These are phyloP conservation scores for Sturnira hondurensis DNA, from an alignment of 2,113 vertebrate species.

Conservation along the genomic window DNA sequence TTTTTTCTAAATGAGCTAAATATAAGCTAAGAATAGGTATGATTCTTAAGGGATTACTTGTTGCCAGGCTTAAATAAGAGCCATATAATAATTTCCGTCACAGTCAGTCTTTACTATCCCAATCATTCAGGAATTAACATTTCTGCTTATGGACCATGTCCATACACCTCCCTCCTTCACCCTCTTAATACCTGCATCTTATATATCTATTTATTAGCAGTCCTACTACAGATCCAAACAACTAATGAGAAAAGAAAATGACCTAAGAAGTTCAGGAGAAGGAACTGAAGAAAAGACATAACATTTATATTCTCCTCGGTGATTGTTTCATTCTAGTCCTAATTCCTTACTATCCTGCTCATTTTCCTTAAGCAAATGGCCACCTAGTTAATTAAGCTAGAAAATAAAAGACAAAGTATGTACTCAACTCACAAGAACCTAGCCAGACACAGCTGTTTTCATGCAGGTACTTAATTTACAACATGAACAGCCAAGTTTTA, in stretches of 20 bases:
- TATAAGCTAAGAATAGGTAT: background rate
- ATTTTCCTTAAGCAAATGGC: conserved; percentile 1
- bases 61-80: background rate
- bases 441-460: background rate
- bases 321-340: background rate
- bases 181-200: background rate
- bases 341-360: background rate
- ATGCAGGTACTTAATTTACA: background rate
- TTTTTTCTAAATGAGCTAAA: background rate
- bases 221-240: background rate
- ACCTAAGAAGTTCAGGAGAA: conserved; percentile 11
- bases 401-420: background rate
- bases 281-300: background rate
- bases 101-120: background rate
- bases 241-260: background rate
- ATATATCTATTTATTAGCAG: background rate
- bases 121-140: background rate
- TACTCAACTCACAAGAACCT: background rate
- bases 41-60: background rate
- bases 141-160: background rate
- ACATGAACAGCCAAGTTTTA: background rate
- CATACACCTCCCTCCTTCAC: background rate
- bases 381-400: background rate
- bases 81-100: background rate
- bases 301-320: background rate